Conservation (phyloP, 2,113 vertebrate genomes). For the Turdus rufiventris region DNA sequence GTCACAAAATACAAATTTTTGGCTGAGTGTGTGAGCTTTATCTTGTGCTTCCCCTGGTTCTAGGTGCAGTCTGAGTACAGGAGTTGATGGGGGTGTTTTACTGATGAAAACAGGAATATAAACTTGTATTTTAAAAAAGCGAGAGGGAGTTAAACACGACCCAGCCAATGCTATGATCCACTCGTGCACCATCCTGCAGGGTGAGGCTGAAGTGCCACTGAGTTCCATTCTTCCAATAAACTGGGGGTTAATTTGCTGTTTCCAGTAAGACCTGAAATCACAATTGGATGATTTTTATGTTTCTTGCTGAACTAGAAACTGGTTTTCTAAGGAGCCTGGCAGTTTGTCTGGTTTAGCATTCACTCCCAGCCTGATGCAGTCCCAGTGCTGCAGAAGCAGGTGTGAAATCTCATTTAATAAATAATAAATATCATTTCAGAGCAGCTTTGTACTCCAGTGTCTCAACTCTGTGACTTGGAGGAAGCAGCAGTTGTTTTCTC, state of each 20-base stretch:
- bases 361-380: not conserved
- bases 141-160: not conserved
- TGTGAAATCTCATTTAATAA: no score
- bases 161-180: not conserved
- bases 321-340: not conserved
- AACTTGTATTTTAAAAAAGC: not conserved
- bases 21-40: not conserved
- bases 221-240: not conserved
- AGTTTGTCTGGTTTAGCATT: not conserved
- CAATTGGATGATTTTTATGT: not conserved
- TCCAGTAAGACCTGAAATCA: not conserved
- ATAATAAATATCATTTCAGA: not conserved
- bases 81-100: not conserved
- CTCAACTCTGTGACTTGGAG: no score
- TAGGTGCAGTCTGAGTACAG: not conserved
- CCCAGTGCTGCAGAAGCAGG: not conserved
- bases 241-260: not conserved
- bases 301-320: not conserved
- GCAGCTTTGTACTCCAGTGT: not conserved
- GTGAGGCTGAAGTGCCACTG: fast-evolving
- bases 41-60: not conserved
- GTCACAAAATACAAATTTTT: not conserved
- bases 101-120: not conserved
- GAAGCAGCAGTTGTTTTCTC: no score
- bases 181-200: fast-evolving